phyloP scores from a whole-genome alignment of 2,797 vertebrate species.

The Amniataba percoides region DNA sequence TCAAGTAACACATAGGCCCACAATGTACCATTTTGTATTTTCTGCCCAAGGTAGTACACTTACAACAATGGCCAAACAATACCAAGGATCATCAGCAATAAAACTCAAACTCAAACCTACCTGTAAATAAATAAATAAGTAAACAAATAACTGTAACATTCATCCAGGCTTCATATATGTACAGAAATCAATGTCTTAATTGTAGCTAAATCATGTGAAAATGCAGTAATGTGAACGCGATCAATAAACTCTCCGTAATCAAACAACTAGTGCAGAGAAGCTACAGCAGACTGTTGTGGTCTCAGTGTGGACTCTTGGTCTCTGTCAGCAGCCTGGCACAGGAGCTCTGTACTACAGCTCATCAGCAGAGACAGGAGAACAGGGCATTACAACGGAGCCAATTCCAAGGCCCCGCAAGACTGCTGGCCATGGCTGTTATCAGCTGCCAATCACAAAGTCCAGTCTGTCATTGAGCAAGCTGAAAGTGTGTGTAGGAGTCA shows the following conservation, averaged over 20 bases:
- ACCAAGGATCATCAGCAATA: neutral
- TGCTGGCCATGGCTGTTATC: conserved; percentile 42
- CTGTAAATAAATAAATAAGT: neutral
- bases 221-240: neutral
- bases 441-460: conserved; percentile 41
- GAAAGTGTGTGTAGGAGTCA: conserved; percentile 16
- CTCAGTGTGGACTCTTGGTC: conserved; percentile 1
- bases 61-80: neutral
- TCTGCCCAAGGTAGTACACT: neutral
- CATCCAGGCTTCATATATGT: neutral
- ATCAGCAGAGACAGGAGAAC: conserved; percentile 34
- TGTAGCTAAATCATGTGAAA: neutral
- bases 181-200: neutral
- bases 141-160: too few relatives aligned
- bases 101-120: neutral
- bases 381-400: conserved; percentile 15
- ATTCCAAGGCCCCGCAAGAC: conserved; percentile 23
- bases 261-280: neutral
- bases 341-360: conserved; percentile 17
- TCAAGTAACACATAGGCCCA: neutral
- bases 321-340: conserved; percentile 30
- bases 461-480: conserved; percentile 32
- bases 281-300: neutral
- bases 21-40: neutral
- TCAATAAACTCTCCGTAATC: neutral